Conservation (phyloP, 2,888 invertebrate species). For the Noctua pronuba region DNA sequence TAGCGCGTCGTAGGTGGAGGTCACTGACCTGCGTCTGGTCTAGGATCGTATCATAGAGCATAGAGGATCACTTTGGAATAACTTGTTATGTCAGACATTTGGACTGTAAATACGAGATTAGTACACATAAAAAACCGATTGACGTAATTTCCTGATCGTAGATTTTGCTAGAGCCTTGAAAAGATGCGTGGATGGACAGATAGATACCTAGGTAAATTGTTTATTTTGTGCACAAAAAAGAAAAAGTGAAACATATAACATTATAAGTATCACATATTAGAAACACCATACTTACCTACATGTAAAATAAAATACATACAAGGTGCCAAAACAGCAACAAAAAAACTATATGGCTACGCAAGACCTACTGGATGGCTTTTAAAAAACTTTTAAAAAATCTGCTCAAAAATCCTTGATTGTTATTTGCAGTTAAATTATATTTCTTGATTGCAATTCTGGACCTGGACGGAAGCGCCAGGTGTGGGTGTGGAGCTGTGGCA, state of each 20-base stretch:
- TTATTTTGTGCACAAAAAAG: not conserved
- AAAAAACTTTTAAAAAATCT: too few species aligned
- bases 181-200: not conserved
- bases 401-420: too few species aligned
- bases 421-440: too few species aligned
- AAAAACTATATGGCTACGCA: too few species aligned
- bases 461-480: too few species aligned
- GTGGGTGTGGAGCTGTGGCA: too few species aligned
- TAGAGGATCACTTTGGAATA: conserved; percentile 43
- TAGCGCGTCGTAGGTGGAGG: conserved; percentile 61
- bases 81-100: conserved; percentile 20
- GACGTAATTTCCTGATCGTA: conserved; percentile 1
- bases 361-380: too few species aligned
- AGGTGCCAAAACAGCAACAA: not conserved
- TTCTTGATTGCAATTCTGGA: too few species aligned
- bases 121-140: not conserved
- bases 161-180: not conserved
- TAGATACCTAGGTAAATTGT: not conserved
- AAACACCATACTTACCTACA: not conserved
- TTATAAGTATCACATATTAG: not conserved
- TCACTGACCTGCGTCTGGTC: conserved; percentile 54
- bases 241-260: not conserved
- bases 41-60: conserved; percentile 37
- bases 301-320: not conserved
- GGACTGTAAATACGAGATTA: conserved; percentile 1